phyloP scores from a whole-genome alignment of 2,888 invertebrate species.

The Loripinus fragilis region DNA sequence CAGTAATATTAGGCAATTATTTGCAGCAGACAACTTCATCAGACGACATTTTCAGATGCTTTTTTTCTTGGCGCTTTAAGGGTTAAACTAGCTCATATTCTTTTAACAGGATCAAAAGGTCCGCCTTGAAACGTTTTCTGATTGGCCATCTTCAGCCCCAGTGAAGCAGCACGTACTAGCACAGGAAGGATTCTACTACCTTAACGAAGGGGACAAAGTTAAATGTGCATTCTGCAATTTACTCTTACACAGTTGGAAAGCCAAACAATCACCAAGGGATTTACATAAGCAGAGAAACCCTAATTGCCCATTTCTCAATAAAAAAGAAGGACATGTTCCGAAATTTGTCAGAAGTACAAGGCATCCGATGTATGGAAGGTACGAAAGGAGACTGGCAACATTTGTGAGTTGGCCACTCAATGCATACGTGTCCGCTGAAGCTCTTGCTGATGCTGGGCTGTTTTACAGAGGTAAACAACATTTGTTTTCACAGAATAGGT shows the following conservation, averaged over 20 bases:
- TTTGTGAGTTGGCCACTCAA: slow-evolving; percentile 31
- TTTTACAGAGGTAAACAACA: slow-evolving; percentile 53
- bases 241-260: slow-evolving; percentile 56
- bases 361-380: slow-evolving; percentile 49
- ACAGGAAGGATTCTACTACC: slow-evolving; percentile 55
- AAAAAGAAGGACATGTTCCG: slow-evolving; percentile 37
- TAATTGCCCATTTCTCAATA: slow-evolving; percentile 51
- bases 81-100: no score
- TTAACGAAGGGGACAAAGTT: slow-evolving; percentile 50
- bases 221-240: slow-evolving; percentile 62
- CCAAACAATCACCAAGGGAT: slow-evolving; percentile 43
- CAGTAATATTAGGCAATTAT: no score
- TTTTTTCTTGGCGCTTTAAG: no score
- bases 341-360: slow-evolving; percentile 11
- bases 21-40: no score
- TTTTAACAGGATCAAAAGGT: slow-evolving; percentile 20
- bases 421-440: slow-evolving; percentile 36
- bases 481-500: no score
- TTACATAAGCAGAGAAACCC: slow-evolving; percentile 55
- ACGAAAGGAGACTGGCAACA: slow-evolving; percentile 38
- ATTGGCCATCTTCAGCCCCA: slow-evolving; percentile 47
- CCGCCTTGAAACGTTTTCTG: slow-evolving; percentile 45
- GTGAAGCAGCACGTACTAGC: slow-evolving; percentile 55
- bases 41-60: no score
- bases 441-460: slow-evolving; percentile 57